Conservation (phyloP, 2,113 vertebrate species). For the Eidolon helvum region DNA sequence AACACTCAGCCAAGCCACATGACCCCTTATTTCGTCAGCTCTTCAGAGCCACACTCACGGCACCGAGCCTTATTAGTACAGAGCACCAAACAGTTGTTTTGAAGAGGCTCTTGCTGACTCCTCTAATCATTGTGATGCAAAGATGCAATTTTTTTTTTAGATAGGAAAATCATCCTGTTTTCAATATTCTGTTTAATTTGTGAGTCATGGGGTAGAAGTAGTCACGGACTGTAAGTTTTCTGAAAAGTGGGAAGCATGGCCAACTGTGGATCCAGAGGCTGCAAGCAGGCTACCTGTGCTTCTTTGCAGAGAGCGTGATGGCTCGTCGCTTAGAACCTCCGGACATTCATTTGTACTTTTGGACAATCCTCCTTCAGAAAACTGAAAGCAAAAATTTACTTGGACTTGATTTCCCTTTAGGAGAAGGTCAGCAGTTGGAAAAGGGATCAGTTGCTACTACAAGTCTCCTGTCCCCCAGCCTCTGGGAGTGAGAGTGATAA, state of each 20-base stretch:
- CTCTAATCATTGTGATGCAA: not conserved
- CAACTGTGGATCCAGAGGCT: not conserved
- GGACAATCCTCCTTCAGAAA: not conserved
- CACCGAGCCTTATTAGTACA: not conserved
- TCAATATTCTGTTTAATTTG: slow-evolving; percentile 26
- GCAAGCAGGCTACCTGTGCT: not conserved
- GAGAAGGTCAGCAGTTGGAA: not conserved
- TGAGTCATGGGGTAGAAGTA: slow-evolving; percentile 11
- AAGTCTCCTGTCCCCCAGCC: not conserved
- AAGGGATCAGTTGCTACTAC: not conserved
- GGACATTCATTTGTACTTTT: not conserved
- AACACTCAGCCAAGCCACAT: not conserved
- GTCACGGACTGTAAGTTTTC: not conserved
- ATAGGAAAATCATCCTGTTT: slow-evolving; percentile 22
- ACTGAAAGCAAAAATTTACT: not conserved
- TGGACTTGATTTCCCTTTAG: not conserved
- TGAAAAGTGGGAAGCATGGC: not conserved
- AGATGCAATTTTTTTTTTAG: not conserved
- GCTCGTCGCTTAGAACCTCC: not conserved
- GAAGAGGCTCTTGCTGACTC: not conserved
- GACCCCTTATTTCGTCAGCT: not conserved
- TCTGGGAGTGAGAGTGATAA: slow-evolving; percentile 22
- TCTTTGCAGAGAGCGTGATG: not conserved
- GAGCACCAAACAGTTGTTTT: not conserved
- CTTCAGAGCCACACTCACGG: not conserved